Evolutionary conservation across 2,888 invertebrate genomes (phyloP).

Genomic region (Brachyopa scutellaris): DNA sequence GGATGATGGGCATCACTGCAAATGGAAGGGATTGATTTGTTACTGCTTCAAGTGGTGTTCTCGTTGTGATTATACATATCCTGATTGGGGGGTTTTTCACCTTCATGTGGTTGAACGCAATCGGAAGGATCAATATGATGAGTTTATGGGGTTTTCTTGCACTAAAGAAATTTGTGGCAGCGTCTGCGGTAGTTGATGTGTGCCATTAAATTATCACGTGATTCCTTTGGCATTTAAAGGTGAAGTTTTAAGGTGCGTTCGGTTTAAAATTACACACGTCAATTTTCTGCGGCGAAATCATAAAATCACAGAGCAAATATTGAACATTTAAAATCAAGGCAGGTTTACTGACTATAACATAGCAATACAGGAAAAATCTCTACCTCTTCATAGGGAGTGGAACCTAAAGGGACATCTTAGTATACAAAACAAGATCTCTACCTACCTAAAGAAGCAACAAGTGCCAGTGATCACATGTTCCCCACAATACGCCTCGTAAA

Average conservation of each 20-base stretch:
- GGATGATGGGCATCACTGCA: constrained; percentile 57
- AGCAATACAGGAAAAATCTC: too few relatives aligned
- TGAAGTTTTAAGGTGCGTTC: not conserved
- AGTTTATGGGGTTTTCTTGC: constrained; percentile 44
- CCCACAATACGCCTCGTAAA: too few relatives aligned
- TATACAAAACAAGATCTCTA: too few relatives aligned
- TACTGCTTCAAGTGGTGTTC: constrained; percentile 68
- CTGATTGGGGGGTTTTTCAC: constrained; percentile 41
- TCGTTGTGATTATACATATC: constrained; percentile 54
- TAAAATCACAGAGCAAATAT: too few relatives aligned
- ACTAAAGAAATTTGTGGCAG: constrained; percentile 47
- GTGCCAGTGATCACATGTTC: too few relatives aligned
- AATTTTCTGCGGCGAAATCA: not conserved
- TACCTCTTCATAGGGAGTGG: too few relatives aligned
- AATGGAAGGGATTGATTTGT: constrained; percentile 71
- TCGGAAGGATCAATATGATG: constrained; percentile 64
- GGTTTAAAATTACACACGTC: too few relatives aligned
- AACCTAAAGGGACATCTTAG: too few relatives aligned
- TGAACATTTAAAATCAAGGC: not conserved
- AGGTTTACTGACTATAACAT: too few relatives aligned
- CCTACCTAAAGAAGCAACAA: too few relatives aligned
- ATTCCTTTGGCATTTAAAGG: constrained; percentile 19
- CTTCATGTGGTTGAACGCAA: constrained; percentile 55
- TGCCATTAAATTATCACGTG: constrained; percentile 38
- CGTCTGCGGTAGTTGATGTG: constrained; percentile 40